phyloP scores from a whole-genome alignment of 2,797 vertebrate species.

The Alcedo quadribrachys region DNA sequence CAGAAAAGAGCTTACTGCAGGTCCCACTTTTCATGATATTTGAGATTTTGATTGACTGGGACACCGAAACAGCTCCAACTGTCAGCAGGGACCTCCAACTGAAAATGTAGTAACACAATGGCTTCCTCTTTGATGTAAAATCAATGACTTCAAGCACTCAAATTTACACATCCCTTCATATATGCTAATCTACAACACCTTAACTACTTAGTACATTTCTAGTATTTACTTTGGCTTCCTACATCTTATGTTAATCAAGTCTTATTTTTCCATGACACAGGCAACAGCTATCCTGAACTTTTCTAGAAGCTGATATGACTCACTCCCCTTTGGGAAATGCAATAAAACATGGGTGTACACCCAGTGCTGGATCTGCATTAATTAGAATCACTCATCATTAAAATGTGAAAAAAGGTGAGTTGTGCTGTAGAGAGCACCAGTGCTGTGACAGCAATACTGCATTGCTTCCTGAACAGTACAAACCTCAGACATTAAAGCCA shows the following conservation, averaged over 20 bases:
- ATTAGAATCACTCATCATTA: not conserved
- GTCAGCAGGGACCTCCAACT: not conserved
- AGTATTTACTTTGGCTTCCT: slow-evolving; percentile 36
- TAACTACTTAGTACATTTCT: not conserved
- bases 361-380: not conserved
- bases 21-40: not conserved
- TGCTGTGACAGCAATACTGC: not conserved
- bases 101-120: not conserved
- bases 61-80: not conserved
- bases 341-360: not conserved
- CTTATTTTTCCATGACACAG: slow-evolving; percentile 17
- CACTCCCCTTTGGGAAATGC: not conserved
- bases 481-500: not conserved
- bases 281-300: not conserved
- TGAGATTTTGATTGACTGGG: not conserved
- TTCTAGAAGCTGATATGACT: not conserved
- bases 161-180: not conserved
- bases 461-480: not conserved
- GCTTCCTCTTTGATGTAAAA: not conserved
- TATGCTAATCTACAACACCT: not conserved
- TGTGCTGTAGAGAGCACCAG: not conserved
- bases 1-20: not conserved
- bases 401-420: not conserved
- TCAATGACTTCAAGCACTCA: not conserved
- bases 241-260: not conserved